These are phyloP conservation scores for Rhagium mordax DNA, from an alignment of 2,888 invertebrate species.

Conservation along the genomic window DNA sequence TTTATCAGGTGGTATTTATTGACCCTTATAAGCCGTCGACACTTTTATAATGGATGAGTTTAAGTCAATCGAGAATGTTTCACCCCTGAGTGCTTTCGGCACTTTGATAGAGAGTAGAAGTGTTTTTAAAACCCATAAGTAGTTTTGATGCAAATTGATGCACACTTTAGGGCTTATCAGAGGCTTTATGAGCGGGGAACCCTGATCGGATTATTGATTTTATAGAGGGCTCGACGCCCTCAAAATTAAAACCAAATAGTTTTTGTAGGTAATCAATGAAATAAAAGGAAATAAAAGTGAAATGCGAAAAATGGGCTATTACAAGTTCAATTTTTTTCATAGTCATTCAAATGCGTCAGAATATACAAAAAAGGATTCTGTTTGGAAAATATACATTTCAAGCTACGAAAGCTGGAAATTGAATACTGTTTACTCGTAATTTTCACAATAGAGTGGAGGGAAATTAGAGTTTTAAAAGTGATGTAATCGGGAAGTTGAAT, in stretches of 20 bases:
- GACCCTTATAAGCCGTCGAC: slow-evolving; percentile 39
- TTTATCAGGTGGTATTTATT: slow-evolving; percentile 30
- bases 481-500: too few relatives aligned
- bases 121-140: slow-evolving; percentile 64
- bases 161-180: slow-evolving; percentile 66
- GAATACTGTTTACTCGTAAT: too few relatives aligned
- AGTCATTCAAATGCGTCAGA: too few relatives aligned
- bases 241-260: not conserved
- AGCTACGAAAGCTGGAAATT: too few relatives aligned
- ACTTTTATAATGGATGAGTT: slow-evolving; percentile 51
- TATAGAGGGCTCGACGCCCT: slow-evolving; percentile 41
- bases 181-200: slow-evolving; percentile 57
- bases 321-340: too few relatives aligned
- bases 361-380: too few relatives aligned
- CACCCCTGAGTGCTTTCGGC: slow-evolving; percentile 60
- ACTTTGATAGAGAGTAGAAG: slow-evolving; percentile 60
- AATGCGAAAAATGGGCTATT: too few relatives aligned
- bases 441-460: too few relatives aligned
- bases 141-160: slow-evolving; percentile 67
- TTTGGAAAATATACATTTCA: too few relatives aligned
- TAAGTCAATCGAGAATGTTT: slow-evolving; percentile 56
- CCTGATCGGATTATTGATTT: slow-evolving; percentile 62
- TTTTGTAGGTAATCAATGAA: not conserved
- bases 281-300: too few relatives aligned
- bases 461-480: too few relatives aligned